phyloP scores from a whole-genome alignment of 2,888 invertebrate species.

The Melanargia galathea region DNA sequence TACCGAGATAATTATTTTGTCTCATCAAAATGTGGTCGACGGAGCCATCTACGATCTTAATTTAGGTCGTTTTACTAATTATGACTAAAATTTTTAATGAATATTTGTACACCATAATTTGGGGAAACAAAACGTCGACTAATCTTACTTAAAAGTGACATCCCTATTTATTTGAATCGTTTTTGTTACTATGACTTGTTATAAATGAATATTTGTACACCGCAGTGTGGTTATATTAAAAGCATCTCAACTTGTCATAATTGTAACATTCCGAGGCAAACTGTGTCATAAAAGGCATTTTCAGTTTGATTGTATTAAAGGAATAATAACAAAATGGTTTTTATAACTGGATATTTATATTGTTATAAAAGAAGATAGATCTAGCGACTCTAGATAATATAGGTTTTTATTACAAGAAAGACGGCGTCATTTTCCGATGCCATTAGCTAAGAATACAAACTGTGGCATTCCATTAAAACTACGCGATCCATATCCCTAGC shows the following conservation, averaged over 20 bases:
- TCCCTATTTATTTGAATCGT: slow-evolving; percentile 4
- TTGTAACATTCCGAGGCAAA: not conserved
- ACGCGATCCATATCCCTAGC: slow-evolving; percentile 63
- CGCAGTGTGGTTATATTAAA: not conserved
- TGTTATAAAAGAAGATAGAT: slow-evolving; percentile 2
- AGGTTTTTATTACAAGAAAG: slow-evolving; percentile 60
- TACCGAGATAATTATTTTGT: not conserved
- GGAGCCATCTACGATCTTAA: not conserved
- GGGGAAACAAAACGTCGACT: slow-evolving; percentile 14
- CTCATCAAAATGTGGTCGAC: too few species aligned
- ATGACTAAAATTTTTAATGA: slow-evolving; percentile 5
- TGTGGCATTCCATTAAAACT: slow-evolving; percentile 67
- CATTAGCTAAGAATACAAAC: slow-evolving; percentile 73
- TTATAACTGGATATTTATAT: not conserved
- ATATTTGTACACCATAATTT: slow-evolving; percentile 17
- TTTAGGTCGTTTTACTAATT: slow-evolving; percentile 5
- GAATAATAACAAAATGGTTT: too few species aligned
- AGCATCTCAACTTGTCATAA: not conserved
- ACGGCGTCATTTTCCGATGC: slow-evolving; percentile 56
- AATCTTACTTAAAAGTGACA: slow-evolving; percentile 16
- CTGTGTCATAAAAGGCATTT: too few species aligned
- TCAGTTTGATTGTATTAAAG: too few species aligned
- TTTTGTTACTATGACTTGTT: slow-evolving; percentile 5
- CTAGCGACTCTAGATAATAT: slow-evolving; percentile 27
- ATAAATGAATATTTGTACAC: not conserved